These are phyloP conservation scores for Palythoa caribaeorum DNA, from an alignment of 92 coral and sea anemone species.

Conservation along the genomic window DNA sequence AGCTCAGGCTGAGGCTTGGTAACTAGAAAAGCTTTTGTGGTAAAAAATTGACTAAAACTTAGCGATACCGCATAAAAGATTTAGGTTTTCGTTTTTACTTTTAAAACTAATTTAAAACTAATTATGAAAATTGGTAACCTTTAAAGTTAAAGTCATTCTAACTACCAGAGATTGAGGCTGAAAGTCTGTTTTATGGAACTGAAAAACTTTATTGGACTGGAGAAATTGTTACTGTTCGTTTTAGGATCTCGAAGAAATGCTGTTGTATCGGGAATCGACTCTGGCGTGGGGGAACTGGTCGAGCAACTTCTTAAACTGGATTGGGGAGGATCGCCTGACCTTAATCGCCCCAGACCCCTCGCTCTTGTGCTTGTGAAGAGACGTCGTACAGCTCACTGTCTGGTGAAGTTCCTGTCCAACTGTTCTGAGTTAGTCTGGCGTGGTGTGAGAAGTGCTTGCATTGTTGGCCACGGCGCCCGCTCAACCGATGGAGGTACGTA, in stretches of 20 bases:
- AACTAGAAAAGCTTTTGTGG: no score
- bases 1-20: no score
- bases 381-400: constrained; percentile 69
- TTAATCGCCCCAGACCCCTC: constrained; percentile 58
- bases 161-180: no score
- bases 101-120: no score
- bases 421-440: constrained; percentile 27
- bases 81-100: no score
- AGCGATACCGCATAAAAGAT: no score
- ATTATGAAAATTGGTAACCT: no score
- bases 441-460: constrained; percentile 63
- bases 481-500: constrained; percentile 48
- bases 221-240: background rate
- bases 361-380: constrained; percentile 89
- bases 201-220: background rate
- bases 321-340: constrained; percentile 52
- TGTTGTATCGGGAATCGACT: constrained; percentile 47
- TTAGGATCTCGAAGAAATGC: constrained; percentile 1
- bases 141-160: no score
- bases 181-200: no score
- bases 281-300: constrained; percentile 79
- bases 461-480: constrained; percentile 51
- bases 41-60: no score
- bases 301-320: constrained; percentile 65
- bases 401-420: constrained; percentile 75